These are phyloP conservation scores for Pollenia labialis DNA, from an alignment of 2,888 invertebrate genomes.

Conservation along the genomic window DNA sequence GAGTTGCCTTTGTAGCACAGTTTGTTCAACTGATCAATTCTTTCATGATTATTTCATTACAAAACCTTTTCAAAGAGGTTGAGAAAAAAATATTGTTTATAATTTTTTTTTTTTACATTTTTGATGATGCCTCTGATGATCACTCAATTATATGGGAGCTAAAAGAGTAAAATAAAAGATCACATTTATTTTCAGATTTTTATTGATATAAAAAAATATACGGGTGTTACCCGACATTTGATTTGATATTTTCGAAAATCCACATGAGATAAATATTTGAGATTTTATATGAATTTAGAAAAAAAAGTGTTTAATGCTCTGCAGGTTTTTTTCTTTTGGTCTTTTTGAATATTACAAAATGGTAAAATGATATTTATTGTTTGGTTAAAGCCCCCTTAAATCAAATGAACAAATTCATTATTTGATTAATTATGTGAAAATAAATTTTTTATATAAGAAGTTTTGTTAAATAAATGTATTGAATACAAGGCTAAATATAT, in stretches of 20 bases:
- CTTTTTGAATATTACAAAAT: conserved; percentile 24
- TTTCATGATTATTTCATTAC: conserved; percentile 66
- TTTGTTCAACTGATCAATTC: conserved; percentile 56
- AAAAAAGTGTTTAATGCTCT: conserved; percentile 57
- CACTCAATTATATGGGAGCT: conserved; percentile 70
- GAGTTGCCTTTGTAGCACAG: conserved; percentile 79
- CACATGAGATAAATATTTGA: conserved; percentile 62
- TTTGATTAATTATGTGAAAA: conserved; percentile 72
- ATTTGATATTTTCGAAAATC: conserved; percentile 59
- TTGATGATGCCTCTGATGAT: conserved; percentile 68
- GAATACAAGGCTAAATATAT: not conserved
- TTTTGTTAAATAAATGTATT: not conserved
- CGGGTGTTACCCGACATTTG: conserved; percentile 64
- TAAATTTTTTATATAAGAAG: conserved; percentile 16
- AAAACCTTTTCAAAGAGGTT: conserved; percentile 32
- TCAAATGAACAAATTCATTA: conserved; percentile 1
- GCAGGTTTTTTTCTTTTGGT: conserved; percentile 42
- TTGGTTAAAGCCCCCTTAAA: conserved; percentile 37
- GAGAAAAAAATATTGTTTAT: not conserved
- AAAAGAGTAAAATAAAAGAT: conserved; percentile 29
- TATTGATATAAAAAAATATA: conserved; percentile 39
- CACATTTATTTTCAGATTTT: conserved; percentile 37
- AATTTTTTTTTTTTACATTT: conserved; percentile 45
- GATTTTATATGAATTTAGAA: conserved; percentile 42
- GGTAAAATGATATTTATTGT: conserved; percentile 72